Base-by-base conservation (phyloP, 2,113 vertebrate species). In the Vidua chalybeata region DNA sequence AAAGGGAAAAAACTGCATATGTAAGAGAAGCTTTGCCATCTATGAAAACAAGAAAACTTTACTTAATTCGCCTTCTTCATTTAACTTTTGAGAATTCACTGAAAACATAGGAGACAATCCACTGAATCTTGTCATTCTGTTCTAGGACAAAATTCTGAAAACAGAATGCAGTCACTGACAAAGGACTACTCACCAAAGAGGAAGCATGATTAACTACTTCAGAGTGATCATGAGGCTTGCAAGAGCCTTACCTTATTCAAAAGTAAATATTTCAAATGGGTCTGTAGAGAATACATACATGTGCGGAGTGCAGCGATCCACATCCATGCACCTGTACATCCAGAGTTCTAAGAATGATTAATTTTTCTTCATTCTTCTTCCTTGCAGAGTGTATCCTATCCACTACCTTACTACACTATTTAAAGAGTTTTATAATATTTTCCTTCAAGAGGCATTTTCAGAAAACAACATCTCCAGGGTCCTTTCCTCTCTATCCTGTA, bases 261-360 rank as follows among this genome's bases (percentile, higher is more conserved):
- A 90, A 84, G 26, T 41, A 94, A 63, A 2, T 49, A 49, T 71
- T 87, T 71, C 52, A 75, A 63, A 39, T 43, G 15, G n/a, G 5
- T 62, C 51, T 91, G 31, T n/a, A 67, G 39, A 59, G 22, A 85
- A 67, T 20, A 71, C 11, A 64, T 9, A 20, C 26, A 7, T 8
- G 10, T 21, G 28, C 26, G 45, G 19, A 81, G 8, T 18, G 51
- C 5, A 72, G 31, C 0, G 2, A 89, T 31, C 13, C 22, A 46
- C 16, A 67, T 24, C 45, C 4, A 27, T 11, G 15, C 9, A 8
- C 2, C 10, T 0, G 3, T 10, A 37, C n/a, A 19, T 52, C 33
- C 6, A 56, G 6, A 45, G 19, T 41, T 86, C 74, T 52, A 61
- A 69, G 59, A 55, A 62, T 15, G 0, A 55, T 33, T 80, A 11